Evolutionary conservation across 64 coral and sea anemone species (phyloP), one percentile per base, ranked within the genome.

Genomic region (Dendrophyllia cribrosa): DNA sequence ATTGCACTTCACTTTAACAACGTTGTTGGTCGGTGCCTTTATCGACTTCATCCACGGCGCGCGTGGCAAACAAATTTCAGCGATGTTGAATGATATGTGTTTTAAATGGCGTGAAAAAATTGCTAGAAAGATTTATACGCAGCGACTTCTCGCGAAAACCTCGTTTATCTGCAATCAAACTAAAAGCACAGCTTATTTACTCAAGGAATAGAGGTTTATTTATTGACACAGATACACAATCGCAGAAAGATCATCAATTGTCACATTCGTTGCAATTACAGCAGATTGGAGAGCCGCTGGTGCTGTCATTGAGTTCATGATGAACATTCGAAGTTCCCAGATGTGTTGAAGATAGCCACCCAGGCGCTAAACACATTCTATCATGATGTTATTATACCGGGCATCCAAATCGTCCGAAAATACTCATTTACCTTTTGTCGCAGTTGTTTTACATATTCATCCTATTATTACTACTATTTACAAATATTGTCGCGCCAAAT

Each of bases 341-440:
- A 84, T 84, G 17, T 64, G 62, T 84, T 66, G n/a, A 43, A 51
- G 80, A 84, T 84, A 84, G 61, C 80, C 61, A 84, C 80, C 80
- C 80, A 68, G 19, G 62, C 6, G 63, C 60, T 51, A 51, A 47
- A 21, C 80, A 66, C 14, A 60, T 9, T 84, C 67, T 26, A 60
- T 79, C 55, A 59, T 34, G n/a, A 43, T 60, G 52, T 43, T 79
- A 43, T 84, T 51, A 51, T 61, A 66, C 5, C 15, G 34, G 24
- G 34, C 6, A 82, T 25, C 34, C 63, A 82, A 65, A 82, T 46
- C 15, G 25, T n/a, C 67, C 67, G 4, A 51, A 51, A 12, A 75
- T 43, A 49, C 0, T 15, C 43, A 51, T 75, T 75, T 12, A 50
- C 3, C 7, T 17, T 75, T 34, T 34, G 34, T 34, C 34, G 2